A percentile compares a stretch with the other conserved stretches of the same genome.
Evolutionary conservation across 2,888 invertebrate genomes (phyloP).

Genomic region (Cancer borealis): DNA sequence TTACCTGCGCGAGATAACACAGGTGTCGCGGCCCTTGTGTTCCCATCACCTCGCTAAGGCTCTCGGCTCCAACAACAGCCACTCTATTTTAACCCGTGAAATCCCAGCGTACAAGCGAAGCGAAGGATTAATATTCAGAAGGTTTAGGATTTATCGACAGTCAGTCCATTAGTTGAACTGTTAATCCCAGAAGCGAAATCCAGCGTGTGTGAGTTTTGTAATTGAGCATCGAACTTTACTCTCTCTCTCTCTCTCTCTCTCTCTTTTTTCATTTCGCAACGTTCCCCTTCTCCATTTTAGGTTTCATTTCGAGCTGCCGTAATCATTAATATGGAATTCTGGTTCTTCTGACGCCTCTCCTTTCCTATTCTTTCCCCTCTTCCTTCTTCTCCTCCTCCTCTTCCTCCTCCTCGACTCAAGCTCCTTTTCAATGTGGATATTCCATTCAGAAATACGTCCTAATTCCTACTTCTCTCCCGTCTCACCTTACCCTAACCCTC

Average conservation of each 20-base stretch:
- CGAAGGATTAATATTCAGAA: not conserved
- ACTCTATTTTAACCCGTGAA: slow-evolving; percentile 20
- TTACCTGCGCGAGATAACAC: slow-evolving; percentile 42
- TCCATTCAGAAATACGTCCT: slow-evolving; percentile 18
- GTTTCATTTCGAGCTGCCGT: not conserved
- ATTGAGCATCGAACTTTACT: not conserved
- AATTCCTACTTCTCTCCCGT: slow-evolving; percentile 25
- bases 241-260: not conserved
- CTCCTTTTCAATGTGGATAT: slow-evolving; percentile 33
- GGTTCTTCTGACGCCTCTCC: not conserved
- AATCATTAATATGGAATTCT: not conserved
- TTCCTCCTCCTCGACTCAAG: not conserved
- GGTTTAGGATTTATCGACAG: slow-evolving; percentile 18
- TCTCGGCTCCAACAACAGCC: not conserved
- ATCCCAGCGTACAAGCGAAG: not conserved
- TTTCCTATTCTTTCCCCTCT: not conserved
- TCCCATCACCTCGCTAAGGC: not conserved
- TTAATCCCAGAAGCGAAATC: not conserved
- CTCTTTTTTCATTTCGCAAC: not conserved
- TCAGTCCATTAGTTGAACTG: not conserved
- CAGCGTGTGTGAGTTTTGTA: not conserved
- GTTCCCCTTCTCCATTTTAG: not conserved
- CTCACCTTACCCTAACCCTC: slow-evolving; percentile 17
- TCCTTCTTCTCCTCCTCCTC: not conserved
- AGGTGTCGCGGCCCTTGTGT: not conserved